Percentiles rank a stretch among this genome's conserved stretches.
Conservation (phyloP, 1,140 invertebrate genomes). For the Ruditapes philippinarum region DNA sequence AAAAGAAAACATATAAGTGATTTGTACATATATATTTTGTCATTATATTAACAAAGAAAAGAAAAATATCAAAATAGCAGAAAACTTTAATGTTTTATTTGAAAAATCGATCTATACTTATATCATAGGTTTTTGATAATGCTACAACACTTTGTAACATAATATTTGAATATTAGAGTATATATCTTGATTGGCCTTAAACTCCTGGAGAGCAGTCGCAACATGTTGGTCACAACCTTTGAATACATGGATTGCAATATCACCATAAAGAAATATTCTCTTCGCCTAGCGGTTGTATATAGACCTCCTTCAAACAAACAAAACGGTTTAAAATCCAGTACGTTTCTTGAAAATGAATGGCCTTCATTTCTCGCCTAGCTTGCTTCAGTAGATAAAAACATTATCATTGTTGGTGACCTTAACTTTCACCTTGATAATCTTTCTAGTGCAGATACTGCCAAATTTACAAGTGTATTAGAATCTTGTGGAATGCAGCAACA, state of each 20-base stretch:
- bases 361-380: background rate
- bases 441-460: background rate
- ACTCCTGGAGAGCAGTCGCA: no score
- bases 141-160: no score
- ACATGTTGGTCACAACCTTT: no score
- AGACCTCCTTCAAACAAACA: background rate
- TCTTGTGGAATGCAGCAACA: slow-evolving; percentile 46
- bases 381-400: background rate
- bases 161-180: no score
- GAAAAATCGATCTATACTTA: no score
- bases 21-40: no score
- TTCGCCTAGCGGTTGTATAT: slow-evolving; percentile 2
- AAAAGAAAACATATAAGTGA: no score
- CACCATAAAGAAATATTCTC: background rate
- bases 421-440: slow-evolving; percentile 35
- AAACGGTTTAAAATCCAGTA: background rate
- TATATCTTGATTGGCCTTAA: no score
- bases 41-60: no score
- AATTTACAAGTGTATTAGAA: background rate
- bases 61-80: no score
- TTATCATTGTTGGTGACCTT: background rate
- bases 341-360: slow-evolving; percentile 9
- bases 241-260: slow-evolving; percentile 19
- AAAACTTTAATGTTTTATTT: no score
- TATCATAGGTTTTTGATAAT: no score